These are phyloP conservation scores for Cephus runcator DNA, from an alignment of 2,888 invertebrate species.

Conservation along the genomic window DNA sequence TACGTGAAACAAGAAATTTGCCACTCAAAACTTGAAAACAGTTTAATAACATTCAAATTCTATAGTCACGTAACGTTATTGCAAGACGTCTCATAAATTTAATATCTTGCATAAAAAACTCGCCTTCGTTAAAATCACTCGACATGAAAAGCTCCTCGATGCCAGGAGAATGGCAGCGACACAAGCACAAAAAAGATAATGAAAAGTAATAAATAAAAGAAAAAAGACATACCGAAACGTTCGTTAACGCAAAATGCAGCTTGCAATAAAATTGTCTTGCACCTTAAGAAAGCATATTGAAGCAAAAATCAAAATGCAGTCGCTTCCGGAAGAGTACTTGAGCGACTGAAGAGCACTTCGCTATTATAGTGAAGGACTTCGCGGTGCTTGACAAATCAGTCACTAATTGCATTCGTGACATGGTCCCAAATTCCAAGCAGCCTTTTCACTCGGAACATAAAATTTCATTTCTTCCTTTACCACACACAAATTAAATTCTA, in stretches of 20 bases:
- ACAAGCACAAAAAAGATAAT: not conserved
- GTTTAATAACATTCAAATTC: not conserved
- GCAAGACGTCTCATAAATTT: not conserved
- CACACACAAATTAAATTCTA: not conserved
- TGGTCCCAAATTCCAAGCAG: conserved; percentile 58
- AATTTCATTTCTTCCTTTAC: not conserved
- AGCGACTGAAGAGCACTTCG: conserved; percentile 52
- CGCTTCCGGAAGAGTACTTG: conserved; percentile 54
- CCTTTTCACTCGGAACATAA: conserved; percentile 40
- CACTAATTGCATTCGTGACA: conserved; percentile 66
- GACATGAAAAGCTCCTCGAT: not conserved
- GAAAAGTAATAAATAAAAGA: not conserved
- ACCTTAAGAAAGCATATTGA: conserved; percentile 51
- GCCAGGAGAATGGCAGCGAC: not conserved
- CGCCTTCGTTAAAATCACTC: not conserved
- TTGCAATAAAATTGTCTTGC: conserved; percentile 32
- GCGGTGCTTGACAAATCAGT: conserved; percentile 61
- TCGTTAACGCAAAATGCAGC: conserved; percentile 17
- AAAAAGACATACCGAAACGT: not conserved
- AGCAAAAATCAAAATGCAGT: conserved; percentile 63
- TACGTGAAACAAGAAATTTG: not conserved
- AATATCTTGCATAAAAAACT: not conserved
- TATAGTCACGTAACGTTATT: not conserved
- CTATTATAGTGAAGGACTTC: conserved; percentile 49
- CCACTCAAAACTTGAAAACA: not conserved